Percentiles rank a stretch among this genome's conserved stretches.
Evolutionary conservation across 2,797 vertebrate genomes (phyloP).

Genomic region (Pantherophis vulpinus): DNA sequence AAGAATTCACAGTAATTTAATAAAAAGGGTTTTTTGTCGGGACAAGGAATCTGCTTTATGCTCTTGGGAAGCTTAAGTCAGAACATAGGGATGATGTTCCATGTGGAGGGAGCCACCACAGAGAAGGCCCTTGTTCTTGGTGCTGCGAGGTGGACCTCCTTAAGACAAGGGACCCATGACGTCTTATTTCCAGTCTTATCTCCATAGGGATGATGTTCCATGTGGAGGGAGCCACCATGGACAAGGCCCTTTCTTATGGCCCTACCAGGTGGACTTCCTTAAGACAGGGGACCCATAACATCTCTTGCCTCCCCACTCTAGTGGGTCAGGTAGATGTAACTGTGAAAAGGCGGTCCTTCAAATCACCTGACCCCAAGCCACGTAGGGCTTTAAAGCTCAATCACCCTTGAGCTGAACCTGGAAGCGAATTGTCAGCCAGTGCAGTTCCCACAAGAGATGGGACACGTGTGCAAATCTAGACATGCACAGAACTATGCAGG

Average conservation of each 20-base stretch:
- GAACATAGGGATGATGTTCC: no score
- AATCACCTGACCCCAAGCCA: background rate
- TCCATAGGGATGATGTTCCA: background rate
- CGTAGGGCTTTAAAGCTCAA: background rate
- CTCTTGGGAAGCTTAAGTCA: no score
- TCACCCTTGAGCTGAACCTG: background rate
- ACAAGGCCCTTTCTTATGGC: background rate
- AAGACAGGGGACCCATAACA: background rate
- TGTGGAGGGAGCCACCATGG: background rate
- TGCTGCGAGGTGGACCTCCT: no score
- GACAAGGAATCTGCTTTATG: no score
- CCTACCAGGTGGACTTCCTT: background rate
- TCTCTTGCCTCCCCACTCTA: background rate
- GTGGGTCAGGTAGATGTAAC: background rate
- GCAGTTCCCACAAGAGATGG: background rate
- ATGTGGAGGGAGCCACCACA: no score
- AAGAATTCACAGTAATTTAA: no score
- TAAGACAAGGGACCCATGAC: no score
- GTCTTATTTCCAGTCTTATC: no score
- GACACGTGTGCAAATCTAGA: background rate
- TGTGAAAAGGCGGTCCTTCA: background rate
- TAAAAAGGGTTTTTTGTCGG: no score
- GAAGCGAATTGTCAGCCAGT: background rate
- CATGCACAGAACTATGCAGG: background rate
- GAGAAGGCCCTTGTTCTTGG: no score